Evolutionary conservation across 2,888 invertebrate genomes (phyloP), one percentile per base, ranked within the genome.

Genomic region (Tetragonisca angustula): DNA sequence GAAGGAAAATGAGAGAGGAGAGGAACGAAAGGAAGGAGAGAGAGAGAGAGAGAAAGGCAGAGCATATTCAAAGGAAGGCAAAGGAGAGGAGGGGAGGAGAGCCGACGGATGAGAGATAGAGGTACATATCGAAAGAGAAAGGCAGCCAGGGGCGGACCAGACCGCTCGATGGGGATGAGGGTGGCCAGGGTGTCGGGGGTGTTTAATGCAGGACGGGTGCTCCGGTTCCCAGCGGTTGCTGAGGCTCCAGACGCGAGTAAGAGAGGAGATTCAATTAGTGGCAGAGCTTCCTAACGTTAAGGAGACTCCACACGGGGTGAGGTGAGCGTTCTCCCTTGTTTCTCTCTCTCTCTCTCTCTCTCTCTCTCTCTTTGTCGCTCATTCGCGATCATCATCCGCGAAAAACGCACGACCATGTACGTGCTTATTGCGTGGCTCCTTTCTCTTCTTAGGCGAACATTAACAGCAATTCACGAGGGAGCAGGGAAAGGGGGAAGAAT

Each of bases 221-320:
- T 93, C 87, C 84, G 91, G 93, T 94, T 94, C 94, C 94, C 94
- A 94, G 94, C 93, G 92, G 93, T 93, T 93, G 94, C 92, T 92
- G 93, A 92, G 91, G 92, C 91, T 93, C 89, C 91, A 93, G 92
- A 93, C 93, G 92, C 93, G 92, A 93, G 92, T 93, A 94, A 94
- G 93, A 93, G 94, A 94, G 93, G 93, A 93, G 94, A 94, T 94
- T 94, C 94, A 94, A 94, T 94, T 94, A 94, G 94, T 91, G 93
- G 93, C 94, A 93, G 93, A 94, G 94, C 94, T 94, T 94, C 93
- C 92, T 92, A 93, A 93, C 93, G 91, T 94, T 94, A 93, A 93
- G 94, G 94, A 92, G 91, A 91, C 92, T 93, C 90, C 93, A 92
- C 94, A 93, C 93, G 91, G 88, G 86, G 82, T 84, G 81, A 84